phyloP scores from a whole-genome alignment of 92 coral and sea anemone genomes.

The Palythoa heliodiscus region DNA sequence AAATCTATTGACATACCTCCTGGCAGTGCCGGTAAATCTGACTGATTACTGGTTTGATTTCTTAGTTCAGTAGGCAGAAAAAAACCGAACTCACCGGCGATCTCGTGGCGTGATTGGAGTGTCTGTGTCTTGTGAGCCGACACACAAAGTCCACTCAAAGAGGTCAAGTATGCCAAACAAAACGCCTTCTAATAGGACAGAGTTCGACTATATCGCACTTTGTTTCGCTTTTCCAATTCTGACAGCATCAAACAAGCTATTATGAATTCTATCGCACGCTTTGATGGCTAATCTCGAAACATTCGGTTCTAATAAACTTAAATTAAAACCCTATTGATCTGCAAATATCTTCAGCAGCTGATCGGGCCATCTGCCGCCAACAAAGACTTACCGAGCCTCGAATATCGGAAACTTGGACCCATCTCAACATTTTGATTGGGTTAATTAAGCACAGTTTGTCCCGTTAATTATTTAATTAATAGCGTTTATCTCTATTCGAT shows the following conservation, averaged over 20 bases:
- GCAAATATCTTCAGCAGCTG: constrained; percentile 83
- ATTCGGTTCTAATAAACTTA: constrained; percentile 66
- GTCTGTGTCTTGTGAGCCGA: not conserved
- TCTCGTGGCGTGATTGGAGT: not conserved
- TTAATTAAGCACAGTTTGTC: constrained; percentile 99
- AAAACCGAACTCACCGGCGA: not conserved
- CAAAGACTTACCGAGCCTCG: constrained; percentile 85
- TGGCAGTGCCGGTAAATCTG: constrained; percentile 1
- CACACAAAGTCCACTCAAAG: constrained; percentile 18
- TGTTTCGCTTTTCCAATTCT: constrained; percentile 50
- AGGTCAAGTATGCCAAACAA: constrained; percentile 73
- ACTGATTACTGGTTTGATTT: not conserved
- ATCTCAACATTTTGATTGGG: constrained; percentile 95
- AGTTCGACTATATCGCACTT: constrained; percentile 45
- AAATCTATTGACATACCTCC: constrained; percentile 21
- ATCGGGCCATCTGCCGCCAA: constrained; percentile 88
- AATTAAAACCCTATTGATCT: constrained; percentile 82
- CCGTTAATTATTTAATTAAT: constrained; percentile 99
- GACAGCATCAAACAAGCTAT: constrained; percentile 45
- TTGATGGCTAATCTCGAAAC: constrained; percentile 68
- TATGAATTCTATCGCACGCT: constrained; percentile 68
- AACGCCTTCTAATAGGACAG: constrained; percentile 36
- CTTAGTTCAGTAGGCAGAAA: constrained; percentile 10
- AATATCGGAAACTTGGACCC: constrained; percentile 91
- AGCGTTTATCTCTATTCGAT: constrained; percentile 95